Percentiles rank a stretch among this genome's conserved stretches.
Conservation (phyloP, 2,797 vertebrate species). For the Tinamus major region DNA sequence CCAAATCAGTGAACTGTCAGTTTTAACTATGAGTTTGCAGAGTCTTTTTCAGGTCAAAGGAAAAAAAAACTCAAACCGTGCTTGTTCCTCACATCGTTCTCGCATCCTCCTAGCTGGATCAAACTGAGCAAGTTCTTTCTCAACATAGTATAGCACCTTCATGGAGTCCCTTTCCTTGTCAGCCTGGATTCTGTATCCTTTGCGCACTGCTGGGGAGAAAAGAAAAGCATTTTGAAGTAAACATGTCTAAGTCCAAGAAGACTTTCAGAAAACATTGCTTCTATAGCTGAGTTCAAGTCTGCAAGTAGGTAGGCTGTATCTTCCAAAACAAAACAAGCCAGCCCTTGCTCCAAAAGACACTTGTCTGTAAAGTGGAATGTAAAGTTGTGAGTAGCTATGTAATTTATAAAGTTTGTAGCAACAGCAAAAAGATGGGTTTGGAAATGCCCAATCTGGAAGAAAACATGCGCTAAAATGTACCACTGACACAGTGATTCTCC, state of each 20-base stretch:
- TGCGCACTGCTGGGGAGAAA: slow-evolving; percentile 81
- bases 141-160: slow-evolving; percentile 93
- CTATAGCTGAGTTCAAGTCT: background rate
- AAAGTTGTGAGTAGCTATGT: slow-evolving; percentile 24
- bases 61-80: background rate
- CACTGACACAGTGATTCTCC: background rate
- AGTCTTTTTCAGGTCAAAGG: background rate
- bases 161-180: slow-evolving; percentile 91
- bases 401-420: background rate
- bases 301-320: slow-evolving; percentile 30
- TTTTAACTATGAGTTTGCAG: background rate
- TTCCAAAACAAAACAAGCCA: slow-evolving; percentile 55
- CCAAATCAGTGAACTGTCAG: background rate
- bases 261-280: background rate
- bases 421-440: background rate
- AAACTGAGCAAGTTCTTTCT: slow-evolving; percentile 92
- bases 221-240: slow-evolving; percentile 1
- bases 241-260: background rate
- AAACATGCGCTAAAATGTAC: background rate
- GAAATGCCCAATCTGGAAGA: background rate
- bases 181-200: slow-evolving; percentile 91
- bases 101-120: slow-evolving; percentile 86
- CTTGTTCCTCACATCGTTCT: slow-evolving; percentile 88
- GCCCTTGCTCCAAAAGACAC: background rate
- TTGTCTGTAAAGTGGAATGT: background rate